Evolutionary conservation across 1,140 invertebrate genomes (phyloP).

Genomic region (Galendromus occidentalis): DNA sequence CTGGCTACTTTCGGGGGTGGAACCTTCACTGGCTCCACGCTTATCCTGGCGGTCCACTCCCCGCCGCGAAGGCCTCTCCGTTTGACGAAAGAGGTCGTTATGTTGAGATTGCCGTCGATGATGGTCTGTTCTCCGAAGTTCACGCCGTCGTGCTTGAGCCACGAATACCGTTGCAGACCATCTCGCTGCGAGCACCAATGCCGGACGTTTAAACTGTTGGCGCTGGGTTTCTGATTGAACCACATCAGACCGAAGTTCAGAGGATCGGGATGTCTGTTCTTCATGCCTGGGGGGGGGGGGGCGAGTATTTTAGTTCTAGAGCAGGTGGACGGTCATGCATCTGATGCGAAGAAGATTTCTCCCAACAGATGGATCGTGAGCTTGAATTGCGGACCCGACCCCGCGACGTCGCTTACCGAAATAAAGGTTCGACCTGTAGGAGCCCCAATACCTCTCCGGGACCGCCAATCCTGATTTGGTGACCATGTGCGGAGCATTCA

Average conservation of each 20-base stretch:
- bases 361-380: no score
- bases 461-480: slow-evolving; percentile 42
- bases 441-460: slow-evolving; percentile 72
- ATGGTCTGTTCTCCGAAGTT: slow-evolving; percentile 82
- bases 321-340: background rate
- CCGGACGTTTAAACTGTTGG: slow-evolving; percentile 29
- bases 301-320: slow-evolving; percentile 29
- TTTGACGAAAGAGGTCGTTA: slow-evolving; percentile 78
- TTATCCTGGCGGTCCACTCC: slow-evolving; percentile 75
- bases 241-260: slow-evolving; percentile 87
- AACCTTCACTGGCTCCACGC: slow-evolving; percentile 31
- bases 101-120: slow-evolving; percentile 47
- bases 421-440: slow-evolving; percentile 66
- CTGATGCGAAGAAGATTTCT: no score
- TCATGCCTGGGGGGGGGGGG: slow-evolving; percentile 42
- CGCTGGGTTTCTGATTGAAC: slow-evolving; percentile 46
- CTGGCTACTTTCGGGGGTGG: background rate
- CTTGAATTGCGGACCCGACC: no score
- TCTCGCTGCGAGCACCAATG: slow-evolving; percentile 88
- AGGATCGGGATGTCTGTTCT: slow-evolving; percentile 65
- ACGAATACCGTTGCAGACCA: slow-evolving; percentile 53
- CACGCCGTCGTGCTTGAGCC: slow-evolving; percentile 74
- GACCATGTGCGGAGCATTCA: slow-evolving; percentile 53
- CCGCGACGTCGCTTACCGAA: no score
- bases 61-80: slow-evolving; percentile 53